phyloP scores from a whole-genome alignment of 2,888 invertebrate genomes.

The Lepidonotus clava region DNA sequence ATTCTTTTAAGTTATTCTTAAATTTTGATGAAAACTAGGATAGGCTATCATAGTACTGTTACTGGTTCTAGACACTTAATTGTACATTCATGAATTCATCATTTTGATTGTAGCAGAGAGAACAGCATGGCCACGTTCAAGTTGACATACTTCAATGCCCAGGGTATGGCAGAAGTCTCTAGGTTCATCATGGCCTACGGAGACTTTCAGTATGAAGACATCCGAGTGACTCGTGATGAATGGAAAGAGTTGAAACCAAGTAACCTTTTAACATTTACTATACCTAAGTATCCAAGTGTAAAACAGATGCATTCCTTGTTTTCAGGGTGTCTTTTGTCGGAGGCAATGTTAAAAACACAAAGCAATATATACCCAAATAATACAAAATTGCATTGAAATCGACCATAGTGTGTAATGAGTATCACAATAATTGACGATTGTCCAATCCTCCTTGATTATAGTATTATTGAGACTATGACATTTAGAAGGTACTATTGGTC shows the following conservation, averaged over 20 bases:
- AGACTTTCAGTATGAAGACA: slow-evolving; percentile 20
- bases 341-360: not conserved
- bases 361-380: not conserved
- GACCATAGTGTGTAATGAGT: not conserved
- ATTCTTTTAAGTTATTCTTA: too few relatives aligned
- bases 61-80: too few relatives aligned
- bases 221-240: not conserved
- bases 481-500: too few relatives aligned
- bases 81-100: too few relatives aligned
- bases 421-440: too few relatives aligned
- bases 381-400: not conserved
- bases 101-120: too few relatives aligned
- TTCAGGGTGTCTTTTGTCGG: not conserved
- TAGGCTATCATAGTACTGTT: too few relatives aligned
- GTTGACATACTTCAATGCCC: slow-evolving; percentile 53
- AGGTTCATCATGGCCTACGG: slow-evolving; percentile 8
- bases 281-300: not conserved
- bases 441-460: too few relatives aligned
- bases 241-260: slow-evolving; percentile 49
- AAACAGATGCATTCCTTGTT: not conserved
- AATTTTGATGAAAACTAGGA: too few relatives aligned
- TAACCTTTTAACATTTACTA: not conserved
- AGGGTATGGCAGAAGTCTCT: slow-evolving; percentile 25
- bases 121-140: slow-evolving; percentile 43
- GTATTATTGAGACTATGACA: too few relatives aligned